A percentile compares a stretch with the other conserved stretches of the same genome.
phyloP scores from a whole-genome alignment of 2,888 invertebrate species.

The Sialis lutaria region DNA sequence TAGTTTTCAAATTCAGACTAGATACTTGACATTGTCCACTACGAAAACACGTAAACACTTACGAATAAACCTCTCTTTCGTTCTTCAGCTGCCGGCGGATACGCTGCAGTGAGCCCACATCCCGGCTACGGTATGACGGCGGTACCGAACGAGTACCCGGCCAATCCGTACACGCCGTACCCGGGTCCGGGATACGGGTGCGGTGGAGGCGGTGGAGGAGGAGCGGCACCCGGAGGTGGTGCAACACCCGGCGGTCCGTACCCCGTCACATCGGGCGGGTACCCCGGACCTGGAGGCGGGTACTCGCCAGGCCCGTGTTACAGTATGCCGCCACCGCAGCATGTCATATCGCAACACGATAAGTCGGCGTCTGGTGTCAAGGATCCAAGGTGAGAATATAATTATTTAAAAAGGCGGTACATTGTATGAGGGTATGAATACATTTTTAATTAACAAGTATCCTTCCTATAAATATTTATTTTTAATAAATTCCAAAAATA shows the following conservation, averaged over 20 bases:
- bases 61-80: neutral
- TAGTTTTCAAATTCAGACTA: too few species aligned
- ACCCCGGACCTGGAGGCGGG: conserved; percentile 42
- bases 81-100: conserved; percentile 42
- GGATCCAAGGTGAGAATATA: conserved; percentile 45
- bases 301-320: conserved; percentile 64
- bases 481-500: too few species aligned
- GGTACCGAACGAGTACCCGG: conserved; percentile 65
- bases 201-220: conserved; percentile 22
- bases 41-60: neutral
- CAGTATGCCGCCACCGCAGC: conserved; percentile 77
- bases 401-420: too few species aligned
- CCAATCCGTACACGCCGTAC: conserved; percentile 53
- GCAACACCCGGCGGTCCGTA: conserved; percentile 26
- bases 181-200: conserved; percentile 42
- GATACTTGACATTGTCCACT: too few species aligned
- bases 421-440: neutral
- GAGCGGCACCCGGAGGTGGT: conserved; percentile 29
- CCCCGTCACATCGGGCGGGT: conserved; percentile 38
- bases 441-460: neutral
- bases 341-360: conserved; percentile 51
- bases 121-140: conserved; percentile 65
- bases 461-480: neutral
- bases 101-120: conserved; percentile 70
- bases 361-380: conserved; percentile 37